Percentiles rank a stretch among this genome's conserved stretches.
Conservation (phyloP, 2,888 invertebrate species). For the Cephus pulcher region DNA sequence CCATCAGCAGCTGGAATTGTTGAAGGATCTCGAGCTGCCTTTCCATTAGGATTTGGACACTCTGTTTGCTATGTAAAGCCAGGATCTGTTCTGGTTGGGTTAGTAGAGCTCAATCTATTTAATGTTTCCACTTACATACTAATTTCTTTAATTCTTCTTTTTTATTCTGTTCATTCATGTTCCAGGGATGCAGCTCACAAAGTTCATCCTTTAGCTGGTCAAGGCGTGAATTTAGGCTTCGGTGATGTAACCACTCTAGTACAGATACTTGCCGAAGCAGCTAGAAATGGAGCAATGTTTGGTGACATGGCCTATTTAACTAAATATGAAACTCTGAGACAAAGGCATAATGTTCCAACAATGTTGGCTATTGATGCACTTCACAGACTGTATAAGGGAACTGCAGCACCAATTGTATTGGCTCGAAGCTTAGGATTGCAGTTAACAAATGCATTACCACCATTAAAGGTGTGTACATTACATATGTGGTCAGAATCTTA, state of each 20-base stretch:
- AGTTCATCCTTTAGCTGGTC: constrained; percentile 96
- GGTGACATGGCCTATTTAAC: constrained; percentile 78
- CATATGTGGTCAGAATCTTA: constrained; percentile 14
- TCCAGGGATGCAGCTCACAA: constrained; percentile 87
- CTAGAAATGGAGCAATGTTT: constrained; percentile 79
- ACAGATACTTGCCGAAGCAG: constrained; percentile 76
- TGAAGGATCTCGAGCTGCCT: constrained; percentile 81
- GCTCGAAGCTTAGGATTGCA: constrained; percentile 86
- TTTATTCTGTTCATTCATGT: constrained; percentile 30
- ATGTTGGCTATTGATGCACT: constrained; percentile 89
- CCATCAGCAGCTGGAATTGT: constrained; percentile 75
- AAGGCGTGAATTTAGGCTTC: constrained; percentile 98
- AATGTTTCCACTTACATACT: background rate
- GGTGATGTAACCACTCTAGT: constrained; percentile 88
- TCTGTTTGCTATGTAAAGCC: constrained; percentile 85
- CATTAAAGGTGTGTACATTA: constrained; percentile 74
- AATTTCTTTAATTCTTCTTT: constrained; percentile 1
- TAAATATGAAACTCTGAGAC: constrained; percentile 86
- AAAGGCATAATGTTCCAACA: constrained; percentile 89
- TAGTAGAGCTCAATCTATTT: constrained; percentile 42
- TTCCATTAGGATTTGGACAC: constrained; percentile 93
- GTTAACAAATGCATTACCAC: constrained; percentile 79
- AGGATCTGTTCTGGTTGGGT: constrained; percentile 90
- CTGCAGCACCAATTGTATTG: constrained; percentile 81
- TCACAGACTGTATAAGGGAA: constrained; percentile 83